Base-by-base conservation (phyloP, 2,113 vertebrate genomes). In the Tachysurus vachellii region DNA sequence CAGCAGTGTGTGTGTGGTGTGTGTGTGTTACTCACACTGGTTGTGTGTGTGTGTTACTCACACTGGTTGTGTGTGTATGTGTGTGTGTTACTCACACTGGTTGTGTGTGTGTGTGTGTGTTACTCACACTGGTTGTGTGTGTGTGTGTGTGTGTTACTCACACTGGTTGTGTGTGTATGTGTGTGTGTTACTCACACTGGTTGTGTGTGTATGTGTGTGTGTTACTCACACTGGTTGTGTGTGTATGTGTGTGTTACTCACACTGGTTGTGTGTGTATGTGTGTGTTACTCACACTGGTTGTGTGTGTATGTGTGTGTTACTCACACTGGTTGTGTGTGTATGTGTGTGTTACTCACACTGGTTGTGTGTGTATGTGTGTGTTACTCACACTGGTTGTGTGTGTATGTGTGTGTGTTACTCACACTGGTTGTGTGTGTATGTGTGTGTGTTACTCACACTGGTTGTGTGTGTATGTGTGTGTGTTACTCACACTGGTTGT, bases 391-490 rank as follows among this genome's bases (percentile, higher is more conserved):
- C 36, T 36, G 36, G 36, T 36, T 1, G 36, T 36, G 36, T 23
- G 70, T 44, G 28, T 23, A 16, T 71, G 68, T 73, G 70, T 73
- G 70, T 44, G 62, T 19, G 26, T 26, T 16, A 95, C 98, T 97
- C 94, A 99, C 98, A 98, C 89, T 99, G 98, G 93, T 99, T 21
- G 36, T 23, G 70, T 44, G 28, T 23, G 31, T n/a, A n/a, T 71
- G 68, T 73, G 70, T 73, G 70, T 44, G 62, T 19, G 26, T 26
- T 16, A 95, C 98, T 97, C 94, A 99, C 98, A 98, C 89, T 99
- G 98, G 93, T 99, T 99, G 94, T 99, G 98, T 68, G 97, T 97
- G n/a, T n/a, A n/a, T 89, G 98, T 99, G 95, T 99, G 98, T 36
- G 36, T 1, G 36, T 1, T 36, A 36, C 36, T 36, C 36, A 36